phyloP scores from a whole-genome alignment of 2,797 vertebrate species.

The Kryptolebias ocellatus region DNA sequence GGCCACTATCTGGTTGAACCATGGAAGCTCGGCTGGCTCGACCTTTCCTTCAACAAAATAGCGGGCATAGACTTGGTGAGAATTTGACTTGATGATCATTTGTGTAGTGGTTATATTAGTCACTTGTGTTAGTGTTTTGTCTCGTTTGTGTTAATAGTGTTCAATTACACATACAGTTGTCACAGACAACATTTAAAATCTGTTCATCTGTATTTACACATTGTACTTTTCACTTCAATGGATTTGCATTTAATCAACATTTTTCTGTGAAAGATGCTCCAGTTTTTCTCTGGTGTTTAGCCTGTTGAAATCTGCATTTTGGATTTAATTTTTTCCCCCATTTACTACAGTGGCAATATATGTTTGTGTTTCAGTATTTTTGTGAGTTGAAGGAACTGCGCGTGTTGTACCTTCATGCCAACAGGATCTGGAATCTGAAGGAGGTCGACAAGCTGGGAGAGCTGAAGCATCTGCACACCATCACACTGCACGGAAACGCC shows the following conservation, averaged over 20 bases:
- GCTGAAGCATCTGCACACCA: conserved; percentile 77
- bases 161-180: too few relatives aligned
- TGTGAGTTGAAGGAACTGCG: conserved; percentile 78
- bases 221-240: not conserved
- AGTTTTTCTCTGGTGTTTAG: not conserved
- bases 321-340: not conserved
- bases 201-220: too few relatives aligned
- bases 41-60: conserved; percentile 87
- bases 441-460: conserved; percentile 80
- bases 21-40: conserved; percentile 81
- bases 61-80: conserved; percentile 77
- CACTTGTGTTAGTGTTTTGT: too few relatives aligned
- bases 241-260: not conserved
- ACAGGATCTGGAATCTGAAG: conserved; percentile 74
- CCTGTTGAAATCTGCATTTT: not conserved
- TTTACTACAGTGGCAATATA: not conserved
- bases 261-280: not conserved
- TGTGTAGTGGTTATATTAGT: too few relatives aligned
- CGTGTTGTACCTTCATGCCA: conserved; percentile 85
- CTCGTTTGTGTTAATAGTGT: too few relatives aligned
- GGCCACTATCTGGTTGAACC: conserved; percentile 75
- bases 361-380: conserved; percentile 72
- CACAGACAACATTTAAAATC: too few relatives aligned
- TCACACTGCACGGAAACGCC: conserved; percentile 85
- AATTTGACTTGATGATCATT: not conserved